Evolutionary conservation across 2,888 invertebrate species (phyloP), one percentile per base, ranked within the genome.

Genomic region (Kryphioiulus occultus): DNA sequence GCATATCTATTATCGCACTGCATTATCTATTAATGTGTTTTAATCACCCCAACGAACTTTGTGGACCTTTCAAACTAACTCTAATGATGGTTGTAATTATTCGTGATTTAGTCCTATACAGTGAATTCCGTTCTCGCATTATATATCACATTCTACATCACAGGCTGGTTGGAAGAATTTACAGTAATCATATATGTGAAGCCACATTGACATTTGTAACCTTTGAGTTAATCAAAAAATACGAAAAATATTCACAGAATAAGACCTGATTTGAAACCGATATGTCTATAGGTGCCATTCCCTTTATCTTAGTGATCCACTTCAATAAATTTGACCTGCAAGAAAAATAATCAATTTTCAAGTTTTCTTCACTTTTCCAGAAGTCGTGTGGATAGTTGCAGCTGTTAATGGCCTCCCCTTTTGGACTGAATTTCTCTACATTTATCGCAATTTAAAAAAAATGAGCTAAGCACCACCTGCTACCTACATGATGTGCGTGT

Each of bases 281-380:
- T 44, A 10, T 10, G 9, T 12, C 12, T 68, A 7, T 68, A 53
- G n/a, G 22, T 68, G 59, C 12, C 30, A 30, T 78, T 32, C 30
- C 26, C 78, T 78, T 12, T 26, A 26, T 12, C 78, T 5, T 3
- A 30, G 78, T 30, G 78, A 30, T 78, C 78, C 78, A 78, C 78
- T 78, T 78, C 78, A 78, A 30, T 30, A 19, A n/a, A 78, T 15
- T 30, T 78, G 78, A 78, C 78, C 78, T 78, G 78, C 17, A 78
- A 78, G 53, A 30, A 78, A 68, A 78, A 78, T 32, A 78, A 78
- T 78, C 30, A 78, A 78, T 68, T 68, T 68, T 12, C 26, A 68
- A 68, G 68, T 68, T 68, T 68, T 26, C 68, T 68, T 22, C 68
- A 68, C 26, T 68, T 68, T 68, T 68, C 68, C 9, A 68, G 68